phyloP scores from a whole-genome alignment of 2,113 vertebrate species.

The Sinocyclocheilus grahami region DNA sequence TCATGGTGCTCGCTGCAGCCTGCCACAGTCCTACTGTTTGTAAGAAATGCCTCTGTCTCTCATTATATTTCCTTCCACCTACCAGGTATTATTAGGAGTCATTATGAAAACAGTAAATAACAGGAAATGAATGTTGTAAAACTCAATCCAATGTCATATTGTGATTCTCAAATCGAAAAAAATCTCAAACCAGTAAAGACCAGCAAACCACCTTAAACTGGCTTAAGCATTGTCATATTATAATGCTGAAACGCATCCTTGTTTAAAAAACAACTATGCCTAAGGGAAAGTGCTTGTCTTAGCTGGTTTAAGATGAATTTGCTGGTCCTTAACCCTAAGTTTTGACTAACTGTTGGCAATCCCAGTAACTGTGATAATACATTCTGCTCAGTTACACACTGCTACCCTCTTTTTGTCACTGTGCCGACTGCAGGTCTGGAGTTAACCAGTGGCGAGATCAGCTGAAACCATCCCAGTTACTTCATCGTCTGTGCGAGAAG shows the following conservation, averaged over 20 bases:
- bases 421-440: slow-evolving; percentile 79
- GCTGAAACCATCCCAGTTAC: slow-evolving; percentile 83
- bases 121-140: neutral
- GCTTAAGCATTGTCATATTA: neutral
- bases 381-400: neutral
- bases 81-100: neutral
- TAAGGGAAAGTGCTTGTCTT: neutral
- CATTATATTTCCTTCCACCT: neutral
- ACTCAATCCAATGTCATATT: neutral
- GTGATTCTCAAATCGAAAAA: neutral
- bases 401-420: too few relatives aligned
- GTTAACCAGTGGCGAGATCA: slow-evolving; percentile 96
- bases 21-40: slow-evolving; percentile 89
- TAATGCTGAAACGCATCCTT: neutral
- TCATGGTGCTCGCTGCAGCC: slow-evolving; percentile 84
- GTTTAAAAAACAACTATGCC: neutral
- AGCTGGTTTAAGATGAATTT: neutral
- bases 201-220: neutral
- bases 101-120: neutral
- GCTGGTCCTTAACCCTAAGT: neutral
- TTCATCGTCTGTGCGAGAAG: slow-evolving; percentile 80
- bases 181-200: neutral
- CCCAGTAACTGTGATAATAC: neutral
- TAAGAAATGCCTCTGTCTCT: slow-evolving; percentile 61
- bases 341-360: neutral